A percentile compares a stretch with the other conserved stretches of the same genome.
Conservation (phyloP, 2,888 invertebrate genomes). For the Kuschelorhynchus macadamiae region DNA sequence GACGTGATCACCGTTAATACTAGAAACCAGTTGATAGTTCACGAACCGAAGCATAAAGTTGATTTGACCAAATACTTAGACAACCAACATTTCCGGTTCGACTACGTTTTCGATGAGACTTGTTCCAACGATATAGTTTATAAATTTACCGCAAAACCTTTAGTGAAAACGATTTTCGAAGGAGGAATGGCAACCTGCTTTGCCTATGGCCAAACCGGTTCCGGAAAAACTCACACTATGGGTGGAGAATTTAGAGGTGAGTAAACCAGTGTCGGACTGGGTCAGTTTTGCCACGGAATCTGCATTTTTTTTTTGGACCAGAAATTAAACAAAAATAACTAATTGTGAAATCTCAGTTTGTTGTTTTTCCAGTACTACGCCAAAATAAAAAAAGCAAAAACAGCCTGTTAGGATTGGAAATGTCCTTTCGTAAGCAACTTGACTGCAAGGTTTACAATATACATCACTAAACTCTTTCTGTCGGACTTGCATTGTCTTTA, state of each 20-base stretch:
- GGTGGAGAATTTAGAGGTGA: slow-evolving; percentile 93
- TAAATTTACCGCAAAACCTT: slow-evolving; percentile 97
- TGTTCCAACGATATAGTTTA: slow-evolving; percentile 97
- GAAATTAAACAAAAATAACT: no score
- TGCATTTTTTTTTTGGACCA: no score
- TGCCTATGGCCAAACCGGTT: slow-evolving; percentile 99
- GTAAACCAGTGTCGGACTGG: no score
- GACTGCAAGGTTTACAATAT: no score
- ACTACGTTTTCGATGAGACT: slow-evolving; percentile 98
- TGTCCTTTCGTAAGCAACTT: no score
- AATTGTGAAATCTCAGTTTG: no score
- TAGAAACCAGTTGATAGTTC: slow-evolving; percentile 87
- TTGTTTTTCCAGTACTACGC: no score
- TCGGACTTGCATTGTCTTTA: no score
- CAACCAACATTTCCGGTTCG: slow-evolving; percentile 94
- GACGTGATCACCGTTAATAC: slow-evolving; percentile 97
- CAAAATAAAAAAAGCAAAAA: no score
- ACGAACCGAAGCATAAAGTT: slow-evolving; percentile 95
- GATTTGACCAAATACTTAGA: slow-evolving; percentile 98
- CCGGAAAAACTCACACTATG: slow-evolving; percentile 98
- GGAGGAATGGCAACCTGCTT: slow-evolving; percentile 99
- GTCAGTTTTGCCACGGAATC: no score
- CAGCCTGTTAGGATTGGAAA: no score
- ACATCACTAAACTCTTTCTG: no score
- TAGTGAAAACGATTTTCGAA: slow-evolving; percentile 98